These are phyloP conservation scores for Tetraodon nigroviridis DNA, from an alignment of 2,113 vertebrate genomes.

Conservation along the genomic window DNA sequence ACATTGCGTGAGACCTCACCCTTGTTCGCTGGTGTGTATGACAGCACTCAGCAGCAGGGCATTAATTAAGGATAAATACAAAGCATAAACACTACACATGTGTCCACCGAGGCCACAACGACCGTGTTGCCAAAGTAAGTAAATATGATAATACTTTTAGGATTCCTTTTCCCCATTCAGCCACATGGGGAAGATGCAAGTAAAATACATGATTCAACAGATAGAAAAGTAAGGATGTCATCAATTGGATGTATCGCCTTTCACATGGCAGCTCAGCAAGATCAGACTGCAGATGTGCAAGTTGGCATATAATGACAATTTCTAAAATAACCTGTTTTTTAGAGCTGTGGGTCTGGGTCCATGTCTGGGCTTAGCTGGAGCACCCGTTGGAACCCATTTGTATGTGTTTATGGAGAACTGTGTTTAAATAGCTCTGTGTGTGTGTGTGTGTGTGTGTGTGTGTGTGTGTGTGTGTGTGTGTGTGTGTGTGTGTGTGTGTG, in stretches of 20 bases:
- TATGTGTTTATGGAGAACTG: slow-evolving; percentile 59
- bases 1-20: slow-evolving; percentile 70
- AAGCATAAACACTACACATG: slow-evolving; percentile 74
- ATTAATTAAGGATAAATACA: slow-evolving; percentile 77
- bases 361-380: slow-evolving; percentile 47
- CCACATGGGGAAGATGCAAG: slow-evolving; percentile 32
- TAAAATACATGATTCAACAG: slow-evolving; percentile 60
- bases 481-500: slow-evolving; percentile 40
- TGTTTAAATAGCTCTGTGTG: slow-evolving; percentile 53
- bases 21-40: slow-evolving; percentile 61
- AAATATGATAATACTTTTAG: slow-evolving; percentile 76
- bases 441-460: slow-evolving; percentile 30
- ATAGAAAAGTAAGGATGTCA: slow-evolving; percentile 65
- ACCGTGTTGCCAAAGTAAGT: slow-evolving; percentile 64
- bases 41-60: slow-evolving; percentile 66
- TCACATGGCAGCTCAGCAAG: slow-evolving; percentile 68
- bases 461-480: slow-evolving; percentile 15
- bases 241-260: slow-evolving; percentile 68
- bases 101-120: slow-evolving; percentile 69
- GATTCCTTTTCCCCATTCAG: slow-evolving; percentile 59
- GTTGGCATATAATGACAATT: slow-evolving; percentile 73
- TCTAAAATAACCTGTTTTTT: slow-evolving; percentile 69
- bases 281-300: slow-evolving; percentile 78
- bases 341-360: slow-evolving; percentile 51
- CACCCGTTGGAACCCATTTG: slow-evolving; percentile 50